A percentile compares a stretch with the other conserved stretches of the same genome.
phyloP scores from a whole-genome alignment of 2,888 invertebrate genomes.

The Hyppa rectilinea region DNA sequence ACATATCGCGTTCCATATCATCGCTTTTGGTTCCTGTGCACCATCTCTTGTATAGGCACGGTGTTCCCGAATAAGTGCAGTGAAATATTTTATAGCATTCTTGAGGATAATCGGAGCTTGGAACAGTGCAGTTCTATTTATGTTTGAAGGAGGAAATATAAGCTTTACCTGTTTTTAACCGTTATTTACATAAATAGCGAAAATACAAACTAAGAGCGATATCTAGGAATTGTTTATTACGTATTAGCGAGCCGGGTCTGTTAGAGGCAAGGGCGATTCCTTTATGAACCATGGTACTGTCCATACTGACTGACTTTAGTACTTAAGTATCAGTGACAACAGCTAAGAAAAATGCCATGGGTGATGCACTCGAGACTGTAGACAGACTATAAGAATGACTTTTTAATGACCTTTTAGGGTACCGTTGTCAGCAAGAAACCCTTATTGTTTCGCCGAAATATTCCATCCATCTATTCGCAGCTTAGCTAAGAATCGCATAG shows the following conservation, averaged over 20 bases:
- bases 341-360: too few species aligned
- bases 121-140: slow-evolving; percentile 29
- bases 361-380: too few species aligned
- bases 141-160: slow-evolving; percentile 8
- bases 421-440: too few species aligned
- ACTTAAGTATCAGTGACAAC: too few species aligned
- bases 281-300: not conserved
- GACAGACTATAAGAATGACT: too few species aligned
- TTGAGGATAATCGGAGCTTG: not conserved
- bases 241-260: not conserved
- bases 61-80: not conserved
- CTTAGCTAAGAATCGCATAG: too few species aligned
- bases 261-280: not conserved
- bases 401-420: too few species aligned
- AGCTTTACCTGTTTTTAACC: slow-evolving; percentile 22
- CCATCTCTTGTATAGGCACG: too few species aligned
- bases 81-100: not conserved
- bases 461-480: too few species aligned
- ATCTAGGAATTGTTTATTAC: not conserved
- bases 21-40: too few species aligned
- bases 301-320: not conserved
- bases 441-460: too few species aligned
- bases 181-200: not conserved
- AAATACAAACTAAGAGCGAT: not conserved
- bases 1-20: too few species aligned